Conservation (phyloP, 2,888 invertebrate species). For the Nephrotoma flavescens region DNA sequence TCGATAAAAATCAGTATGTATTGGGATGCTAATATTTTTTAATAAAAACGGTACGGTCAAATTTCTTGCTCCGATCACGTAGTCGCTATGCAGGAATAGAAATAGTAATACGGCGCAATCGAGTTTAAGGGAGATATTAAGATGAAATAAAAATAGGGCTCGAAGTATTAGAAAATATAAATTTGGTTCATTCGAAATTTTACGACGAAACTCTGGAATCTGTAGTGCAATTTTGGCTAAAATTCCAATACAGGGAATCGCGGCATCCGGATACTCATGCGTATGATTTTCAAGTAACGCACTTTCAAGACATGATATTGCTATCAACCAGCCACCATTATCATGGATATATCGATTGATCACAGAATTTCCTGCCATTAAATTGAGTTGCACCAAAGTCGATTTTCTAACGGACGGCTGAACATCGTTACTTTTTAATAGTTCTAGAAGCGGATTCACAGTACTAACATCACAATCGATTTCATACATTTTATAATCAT, state of each 20-base stretch:
- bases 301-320: constrained; percentile 18
- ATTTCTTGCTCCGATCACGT: constrained; percentile 12
- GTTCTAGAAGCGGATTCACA: constrained; percentile 17
- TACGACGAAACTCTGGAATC: constrained; percentile 18
- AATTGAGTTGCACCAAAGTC: constrained; percentile 23
- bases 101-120: constrained; percentile 23
- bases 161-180: constrained; percentile 21
- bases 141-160: constrained; percentile 20
- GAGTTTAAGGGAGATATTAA: constrained; percentile 19
- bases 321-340: constrained; percentile 17
- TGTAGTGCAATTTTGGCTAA: constrained; percentile 20
- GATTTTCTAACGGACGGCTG: constrained; percentile 25
- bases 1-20: constrained; percentile 17
- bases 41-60: constrained; percentile 18
- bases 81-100: constrained; percentile 19
- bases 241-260: constrained; percentile 22
- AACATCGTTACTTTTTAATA: constrained; percentile 21
- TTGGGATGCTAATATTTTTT: constrained; percentile 17
- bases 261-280: constrained; percentile 18
- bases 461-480: constrained; percentile 1
- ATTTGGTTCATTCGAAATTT: constrained; percentile 18
- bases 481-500: neutral
- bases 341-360: constrained; percentile 17
- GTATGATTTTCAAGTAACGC: constrained; percentile 15
- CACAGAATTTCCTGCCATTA: constrained; percentile 21